Evolutionary conservation across 2,113 vertebrate genomes (phyloP).

Genomic region (Rattus norvegicus): GRCr8 NC_086033.1:83269501-83270000

Average conservation of each 20-base stretch:
- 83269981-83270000: neutral
- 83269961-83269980: neutral
- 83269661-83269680: neutral
- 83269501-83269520: neutral
- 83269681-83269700: neutral
- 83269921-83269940: neutral
- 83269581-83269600: neutral
- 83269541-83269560: neutral
- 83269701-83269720: neutral
- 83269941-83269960: neutral
- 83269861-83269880: neutral
- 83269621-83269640: neutral
- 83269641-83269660: neutral
- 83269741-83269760: accelerated
- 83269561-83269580: neutral
- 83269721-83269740: neutral
- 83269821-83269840: neutral
- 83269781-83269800: neutral
- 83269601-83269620: neutral
- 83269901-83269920: neutral
- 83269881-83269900: neutral
- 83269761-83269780: neutral
- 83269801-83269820: neutral
- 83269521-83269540: neutral
- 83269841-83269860: neutral